phyloP scores from a whole-genome alignment of 2,888 invertebrate species.

The Euplexia lucipara region DNA sequence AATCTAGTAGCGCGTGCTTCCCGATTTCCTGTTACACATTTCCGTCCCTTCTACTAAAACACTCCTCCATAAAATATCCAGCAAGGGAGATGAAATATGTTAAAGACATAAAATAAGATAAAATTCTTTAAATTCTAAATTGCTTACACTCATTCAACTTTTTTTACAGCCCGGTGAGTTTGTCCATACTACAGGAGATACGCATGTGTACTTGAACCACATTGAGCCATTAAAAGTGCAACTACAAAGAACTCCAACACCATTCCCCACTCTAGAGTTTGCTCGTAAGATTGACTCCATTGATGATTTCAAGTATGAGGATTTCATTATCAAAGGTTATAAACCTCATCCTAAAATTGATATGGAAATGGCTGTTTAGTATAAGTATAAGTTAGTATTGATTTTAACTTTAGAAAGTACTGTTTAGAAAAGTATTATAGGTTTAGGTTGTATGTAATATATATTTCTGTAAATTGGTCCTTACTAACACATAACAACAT shows the following conservation, averaged over 20 bases:
- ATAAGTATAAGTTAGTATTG: neutral
- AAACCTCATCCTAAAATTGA: slow-evolving; percentile 97
- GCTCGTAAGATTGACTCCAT: slow-evolving; percentile 94
- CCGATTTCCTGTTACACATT: no score
- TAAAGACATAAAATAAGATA: neutral
- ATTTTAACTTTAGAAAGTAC: slow-evolving; percentile 2
- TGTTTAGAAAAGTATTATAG: slow-evolving; percentile 29
- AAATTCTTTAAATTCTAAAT: neutral
- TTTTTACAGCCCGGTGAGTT: slow-evolving; percentile 96
- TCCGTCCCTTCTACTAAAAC: no score
- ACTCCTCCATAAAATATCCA: no score
- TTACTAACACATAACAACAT: no score
- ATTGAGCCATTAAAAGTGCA: slow-evolving; percentile 96
- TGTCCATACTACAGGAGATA: slow-evolving; percentile 98
- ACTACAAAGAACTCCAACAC: slow-evolving; percentile 94
- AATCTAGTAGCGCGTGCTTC: no score
- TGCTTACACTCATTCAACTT: neutral
- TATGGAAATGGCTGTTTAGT: slow-evolving; percentile 97
- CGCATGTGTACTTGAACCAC: slow-evolving; percentile 98
- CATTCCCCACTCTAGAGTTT: slow-evolving; percentile 96
- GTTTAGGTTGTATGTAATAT: slow-evolving; percentile 6
- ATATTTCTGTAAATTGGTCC: no score
- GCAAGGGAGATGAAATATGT: no score
- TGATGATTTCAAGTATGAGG: slow-evolving; percentile 96
- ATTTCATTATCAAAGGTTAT: slow-evolving; percentile 96